Base-by-base conservation (phyloP, 2,888 invertebrate genomes). In the Drosophila anceps region DNA sequence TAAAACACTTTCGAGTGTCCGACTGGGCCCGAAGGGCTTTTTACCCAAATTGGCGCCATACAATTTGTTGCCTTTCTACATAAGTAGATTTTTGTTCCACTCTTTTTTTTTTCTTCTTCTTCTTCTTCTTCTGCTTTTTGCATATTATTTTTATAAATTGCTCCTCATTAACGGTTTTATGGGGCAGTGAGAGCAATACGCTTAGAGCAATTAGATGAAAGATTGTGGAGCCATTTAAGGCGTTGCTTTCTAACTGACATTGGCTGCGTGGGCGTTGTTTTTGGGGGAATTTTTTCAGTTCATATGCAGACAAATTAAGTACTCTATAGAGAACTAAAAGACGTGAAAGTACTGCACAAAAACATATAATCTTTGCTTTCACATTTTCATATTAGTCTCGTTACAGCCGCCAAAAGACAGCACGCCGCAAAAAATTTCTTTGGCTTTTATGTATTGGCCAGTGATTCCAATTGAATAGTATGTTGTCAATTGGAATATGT, bases 141-240 rank as follows among this genome's bases (percentile, higher is more conserved):
- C 76, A 71, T 73, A 65, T 74, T 81, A 77, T 79, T 81, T 77
- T 73, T 66, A 60, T 69, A 73, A 81, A 76, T 76, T 66, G 76
- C 44, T 50, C n/a, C 61, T 53, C 75, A 82, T 82, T 79, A 75
- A 71, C 61, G 20, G 63, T 35, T 59, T 59, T 61, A 27, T 64
- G 60, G 69, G 29, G 18, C 74, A 66, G 50, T 33, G 48, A 62
- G 50, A 10, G 66, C 62, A 66, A 71, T 63, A 53, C 63, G 57
- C 59, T 62, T 4, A 39, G 31, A 74, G 76, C 69, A 61, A 69
- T 78, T 71, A 75, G 65, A 68, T 61, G 58, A 61, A 73, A 64
- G 63, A 73, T 77, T 76, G 46, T 55, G 27, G 53, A 44, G 41
- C 29, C 24, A 44, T 37, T 61, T 50, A 57, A 57, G 55, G 48